Conservation (phyloP, 2,113 vertebrate species). For the Bubo blakistoni region DNA sequence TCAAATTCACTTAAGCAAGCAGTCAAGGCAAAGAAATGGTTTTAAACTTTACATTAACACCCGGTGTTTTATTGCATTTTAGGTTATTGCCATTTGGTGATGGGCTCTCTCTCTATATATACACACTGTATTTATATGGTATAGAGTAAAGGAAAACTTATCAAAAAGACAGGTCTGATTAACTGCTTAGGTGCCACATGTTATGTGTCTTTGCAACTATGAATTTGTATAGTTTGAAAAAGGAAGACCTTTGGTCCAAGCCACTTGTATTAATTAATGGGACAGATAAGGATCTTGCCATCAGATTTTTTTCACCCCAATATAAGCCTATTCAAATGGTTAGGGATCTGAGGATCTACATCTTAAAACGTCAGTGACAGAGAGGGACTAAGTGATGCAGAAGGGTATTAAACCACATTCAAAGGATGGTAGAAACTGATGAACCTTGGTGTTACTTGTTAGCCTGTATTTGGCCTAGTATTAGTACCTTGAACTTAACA, state of each 20-base stretch:
- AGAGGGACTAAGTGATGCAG: background rate
- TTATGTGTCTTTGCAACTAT: fast-evolving
- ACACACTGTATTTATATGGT: background rate
- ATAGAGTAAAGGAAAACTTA: background rate
- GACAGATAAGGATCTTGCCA: background rate
- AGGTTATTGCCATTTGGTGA: background rate
- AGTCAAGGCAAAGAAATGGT: background rate
- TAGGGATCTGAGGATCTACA: background rate
- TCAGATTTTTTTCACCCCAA: background rate
- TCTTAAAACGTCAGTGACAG: background rate
- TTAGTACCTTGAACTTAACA: background rate
- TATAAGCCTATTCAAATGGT: background rate
- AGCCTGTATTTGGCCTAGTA: background rate
- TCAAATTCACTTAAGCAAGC: conserved; percentile 7
- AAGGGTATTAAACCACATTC: background rate
- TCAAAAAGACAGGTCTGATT: background rate
- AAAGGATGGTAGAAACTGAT: background rate
- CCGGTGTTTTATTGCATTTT: background rate
- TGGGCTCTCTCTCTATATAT: background rate
- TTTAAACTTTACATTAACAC: background rate
- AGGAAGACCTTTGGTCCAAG: background rate
- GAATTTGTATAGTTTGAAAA: background rate
- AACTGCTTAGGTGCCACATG: background rate
- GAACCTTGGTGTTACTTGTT: background rate
- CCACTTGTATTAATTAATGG: background rate